Conservation (phyloP, 2,888 invertebrate genomes). For the Torymus aiolomorphi region DNA sequence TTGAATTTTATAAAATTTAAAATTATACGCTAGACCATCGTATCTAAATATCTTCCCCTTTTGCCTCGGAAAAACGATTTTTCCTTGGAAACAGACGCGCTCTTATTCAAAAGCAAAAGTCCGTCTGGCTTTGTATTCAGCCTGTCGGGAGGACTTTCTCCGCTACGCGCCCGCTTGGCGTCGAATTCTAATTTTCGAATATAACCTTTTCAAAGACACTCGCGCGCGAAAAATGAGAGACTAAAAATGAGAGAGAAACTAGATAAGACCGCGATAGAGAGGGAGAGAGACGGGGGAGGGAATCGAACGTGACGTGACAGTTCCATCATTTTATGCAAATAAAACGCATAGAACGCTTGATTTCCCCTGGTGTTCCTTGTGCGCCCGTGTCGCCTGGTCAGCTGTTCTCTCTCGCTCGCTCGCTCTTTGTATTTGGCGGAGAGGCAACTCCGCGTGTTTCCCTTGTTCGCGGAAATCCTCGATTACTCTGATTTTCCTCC, state of each 20-base stretch:
- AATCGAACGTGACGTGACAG: slow-evolving; percentile 70
- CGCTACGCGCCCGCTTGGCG: background rate
- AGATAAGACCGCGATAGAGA: slow-evolving; percentile 29
- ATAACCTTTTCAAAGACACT: slow-evolving; percentile 20
- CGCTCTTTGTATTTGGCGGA: slow-evolving; percentile 51
- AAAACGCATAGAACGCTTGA: slow-evolving; percentile 71
- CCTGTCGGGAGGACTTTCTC: background rate
- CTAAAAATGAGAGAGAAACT: slow-evolving; percentile 41
- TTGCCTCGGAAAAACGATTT: no score
- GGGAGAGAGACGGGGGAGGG: background rate
- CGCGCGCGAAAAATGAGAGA: background rate
- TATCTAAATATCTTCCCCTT: no score
- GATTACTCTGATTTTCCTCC: slow-evolving; percentile 16
- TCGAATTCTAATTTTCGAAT: slow-evolving; percentile 28
- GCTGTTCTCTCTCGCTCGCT: slow-evolving; percentile 26
- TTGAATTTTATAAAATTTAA: no score
- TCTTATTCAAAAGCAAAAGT: background rate
- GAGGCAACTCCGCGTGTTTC: background rate
- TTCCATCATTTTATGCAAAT: slow-evolving; percentile 76
- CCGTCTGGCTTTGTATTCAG: slow-evolving; percentile 6
- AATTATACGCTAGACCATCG: no score
- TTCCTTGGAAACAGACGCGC: no score
- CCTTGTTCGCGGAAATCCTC: background rate
- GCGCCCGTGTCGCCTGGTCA: no score
- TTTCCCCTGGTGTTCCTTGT: slow-evolving; percentile 72